Evolutionary conservation across 2,888 invertebrate genomes (phyloP).

Genomic region (Didymodactylos carnosus): DNA sequence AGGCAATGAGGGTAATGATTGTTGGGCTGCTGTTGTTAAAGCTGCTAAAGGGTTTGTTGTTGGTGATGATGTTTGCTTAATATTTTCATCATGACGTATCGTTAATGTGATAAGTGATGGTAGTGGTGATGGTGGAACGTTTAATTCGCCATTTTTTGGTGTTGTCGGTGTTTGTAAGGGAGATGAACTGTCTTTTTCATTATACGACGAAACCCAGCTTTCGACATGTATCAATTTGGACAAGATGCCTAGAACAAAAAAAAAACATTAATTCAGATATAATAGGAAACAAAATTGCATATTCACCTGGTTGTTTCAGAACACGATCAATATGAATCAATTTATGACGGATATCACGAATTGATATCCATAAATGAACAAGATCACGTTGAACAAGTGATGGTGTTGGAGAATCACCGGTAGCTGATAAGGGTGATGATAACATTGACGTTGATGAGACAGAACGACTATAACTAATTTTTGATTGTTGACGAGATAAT

Average conservation of each 20-base stretch:
- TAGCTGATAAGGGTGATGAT: not conserved
- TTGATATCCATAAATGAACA: not conserved
- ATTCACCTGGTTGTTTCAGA: not conserved
- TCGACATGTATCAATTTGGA: not conserved
- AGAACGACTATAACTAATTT: not conserved
- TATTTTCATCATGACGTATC: no score
- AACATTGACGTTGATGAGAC: not conserved
- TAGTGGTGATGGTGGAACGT: not conserved
- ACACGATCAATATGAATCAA: not conserved
- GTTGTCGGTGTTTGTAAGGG: not conserved
- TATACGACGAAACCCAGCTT: not conserved
- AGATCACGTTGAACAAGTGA: not conserved
- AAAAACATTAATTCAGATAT: no score
- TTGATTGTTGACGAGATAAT: not conserved
- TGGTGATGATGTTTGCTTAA: no score
- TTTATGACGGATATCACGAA: constrained; percentile 2
- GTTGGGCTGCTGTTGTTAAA: no score
- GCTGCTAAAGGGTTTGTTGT: no score
- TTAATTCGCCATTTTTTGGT: not conserved
- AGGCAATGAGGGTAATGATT: no score
- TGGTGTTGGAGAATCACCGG: not conserved
- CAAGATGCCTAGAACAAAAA: no score
- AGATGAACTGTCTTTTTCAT: not conserved
- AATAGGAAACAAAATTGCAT: no score
- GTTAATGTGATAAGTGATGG: no score